Conservation (phyloP, 2,888 invertebrate genomes). For the Nephrotoma guestfalica region DNA sequence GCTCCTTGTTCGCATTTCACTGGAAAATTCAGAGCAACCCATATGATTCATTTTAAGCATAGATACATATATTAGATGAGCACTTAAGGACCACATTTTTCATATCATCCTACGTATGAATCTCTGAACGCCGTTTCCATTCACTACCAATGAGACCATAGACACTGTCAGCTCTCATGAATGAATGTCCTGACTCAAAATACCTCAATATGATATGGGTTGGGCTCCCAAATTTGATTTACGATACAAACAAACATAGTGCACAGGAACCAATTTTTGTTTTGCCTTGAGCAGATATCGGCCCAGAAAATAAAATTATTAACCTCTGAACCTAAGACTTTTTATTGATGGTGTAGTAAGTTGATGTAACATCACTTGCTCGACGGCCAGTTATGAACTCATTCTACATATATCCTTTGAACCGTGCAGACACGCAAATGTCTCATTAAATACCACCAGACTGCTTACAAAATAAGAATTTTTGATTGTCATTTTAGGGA, state of each 20-base stretch:
- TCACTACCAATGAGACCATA: neutral
- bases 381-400: neutral
- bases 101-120: neutral
- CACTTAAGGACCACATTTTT: neutral
- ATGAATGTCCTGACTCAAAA: neutral
- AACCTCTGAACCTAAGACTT: neutral
- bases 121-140: neutral
- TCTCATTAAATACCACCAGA: neutral
- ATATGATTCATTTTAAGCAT: neutral
- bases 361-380: neutral
- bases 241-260: neutral
- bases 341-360: neutral
- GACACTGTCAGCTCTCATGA: neutral
- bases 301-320: neutral
- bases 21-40: neutral
- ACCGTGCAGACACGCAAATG: neutral
- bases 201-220: neutral
- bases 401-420: neutral
- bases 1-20: neutral
- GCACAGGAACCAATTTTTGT: neutral
- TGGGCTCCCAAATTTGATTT: neutral
- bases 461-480: neutral
- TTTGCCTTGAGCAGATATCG: neutral
- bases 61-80: neutral
- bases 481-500: neutral